Evolutionary conservation across 2,797 vertebrate species (phyloP), one percentile per base, ranked within the genome.

Genomic region (Vespertilio murinus): DNA sequence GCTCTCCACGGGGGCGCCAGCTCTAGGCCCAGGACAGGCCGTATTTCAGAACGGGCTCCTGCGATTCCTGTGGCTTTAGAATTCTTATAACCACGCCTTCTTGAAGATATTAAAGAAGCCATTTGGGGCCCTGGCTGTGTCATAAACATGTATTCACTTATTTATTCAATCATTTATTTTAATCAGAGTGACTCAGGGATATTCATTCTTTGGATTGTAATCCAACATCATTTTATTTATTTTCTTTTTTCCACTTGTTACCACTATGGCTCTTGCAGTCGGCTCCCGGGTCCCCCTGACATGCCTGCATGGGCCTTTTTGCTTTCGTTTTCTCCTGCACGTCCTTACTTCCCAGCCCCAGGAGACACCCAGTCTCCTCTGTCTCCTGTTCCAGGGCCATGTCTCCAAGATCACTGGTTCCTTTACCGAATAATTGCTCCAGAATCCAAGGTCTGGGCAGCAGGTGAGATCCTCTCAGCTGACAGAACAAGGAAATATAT

Each of bases 301-400:
- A 0, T 0, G 0, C 28, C 49, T 12, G 4, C 5, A 59, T 0
- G 4, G 9, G 9, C 7, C 30, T 0, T 52, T 65, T 45, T 52
- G n/a, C 6, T 71, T 10, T 33, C 6, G 3, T 4, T 13, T 52
- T 5, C 16, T 20, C 2, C 2, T 11, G 84, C 7, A 4, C 0
- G 1, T 52, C 47, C 13, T 2, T 18, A 6, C 35, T 33, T 6
- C 28, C 18, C 73, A 38, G 13, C 0, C 0, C 10, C 1, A 6
- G 8, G 0, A 4, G 14, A 8, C 0, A 0, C 3, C 4, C 25
- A 8, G 8, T 23, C 0, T 11, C 69, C 6, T 2, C 4, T 2
- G 0, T 0, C 5, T 38, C 38, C 12, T 5, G 22, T 6, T 3
- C 49, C 12, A 1, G 79, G 33, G n/a, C 42, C 18, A 22, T 0